Evolutionary conservation across 2,797 vertebrate genomes (phyloP).

Genomic region (Rhinella marina): DNA sequence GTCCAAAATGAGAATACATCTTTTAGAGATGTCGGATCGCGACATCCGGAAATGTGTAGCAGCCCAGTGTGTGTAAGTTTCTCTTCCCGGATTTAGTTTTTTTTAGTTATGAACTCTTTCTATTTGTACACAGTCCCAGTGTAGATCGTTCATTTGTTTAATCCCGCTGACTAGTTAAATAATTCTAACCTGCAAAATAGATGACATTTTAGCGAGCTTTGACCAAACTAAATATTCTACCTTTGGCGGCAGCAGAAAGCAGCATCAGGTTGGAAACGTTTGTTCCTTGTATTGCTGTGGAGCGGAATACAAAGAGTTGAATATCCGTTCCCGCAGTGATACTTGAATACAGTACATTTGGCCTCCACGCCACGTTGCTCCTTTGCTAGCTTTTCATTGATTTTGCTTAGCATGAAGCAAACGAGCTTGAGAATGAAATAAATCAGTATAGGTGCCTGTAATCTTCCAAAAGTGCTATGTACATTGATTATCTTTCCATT

Average conservation of each 20-base stretch:
- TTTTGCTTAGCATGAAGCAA: slow-evolving; percentile 44
- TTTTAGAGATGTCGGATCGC: too few relatives aligned
- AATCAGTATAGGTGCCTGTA: not conserved
- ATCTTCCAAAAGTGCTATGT: slow-evolving; percentile 32
- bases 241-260: not conserved
- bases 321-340: slow-evolving; percentile 15
- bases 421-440: slow-evolving; percentile 31
- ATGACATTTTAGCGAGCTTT: not conserved
- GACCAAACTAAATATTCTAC: not conserved
- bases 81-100: not conserved
- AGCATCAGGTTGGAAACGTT: slow-evolving; percentile 13
- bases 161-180: slow-evolving; percentile 23
- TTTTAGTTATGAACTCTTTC: not conserved
- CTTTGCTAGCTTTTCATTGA: slow-evolving; percentile 25
- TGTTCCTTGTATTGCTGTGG: slow-evolving; percentile 11
- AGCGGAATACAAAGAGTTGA: not conserved
- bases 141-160: not conserved
- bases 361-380: not conserved
- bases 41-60: not conserved
- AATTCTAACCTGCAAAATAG: not conserved
- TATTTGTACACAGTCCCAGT: not conserved
- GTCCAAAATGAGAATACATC: too few relatives aligned
- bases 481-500: slow-evolving; percentile 5
- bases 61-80: not conserved
- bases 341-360: slow-evolving; percentile 9